Evolutionary conservation across 1,140 invertebrate genomes (phyloP).

Genomic region (Vollenhovia emeryi): DNA sequence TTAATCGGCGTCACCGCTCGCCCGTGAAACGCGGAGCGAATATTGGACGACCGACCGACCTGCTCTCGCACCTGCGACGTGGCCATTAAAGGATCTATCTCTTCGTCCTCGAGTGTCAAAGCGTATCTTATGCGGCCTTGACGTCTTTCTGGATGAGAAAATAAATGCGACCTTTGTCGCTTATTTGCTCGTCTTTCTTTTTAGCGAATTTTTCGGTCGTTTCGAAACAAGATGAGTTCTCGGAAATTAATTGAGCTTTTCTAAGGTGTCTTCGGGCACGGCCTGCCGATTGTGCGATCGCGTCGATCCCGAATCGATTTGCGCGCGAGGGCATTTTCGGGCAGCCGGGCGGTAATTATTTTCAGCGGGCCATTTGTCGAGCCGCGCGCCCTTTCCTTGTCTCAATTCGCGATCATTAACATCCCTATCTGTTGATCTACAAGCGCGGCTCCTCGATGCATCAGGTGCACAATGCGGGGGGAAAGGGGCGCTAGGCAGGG

Average conservation of each 20-base stretch:
- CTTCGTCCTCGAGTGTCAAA: not conserved
- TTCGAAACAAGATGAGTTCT: not conserved
- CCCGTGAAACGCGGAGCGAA: slow-evolving; percentile 36
- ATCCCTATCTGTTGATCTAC: slow-evolving; percentile 78
- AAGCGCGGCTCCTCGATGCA: slow-evolving; percentile 71
- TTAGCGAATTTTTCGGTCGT: not conserved
- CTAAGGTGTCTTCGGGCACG: not conserved
- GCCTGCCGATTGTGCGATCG: not conserved
- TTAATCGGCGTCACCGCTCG: slow-evolving; percentile 30
- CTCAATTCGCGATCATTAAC: slow-evolving; percentile 79
- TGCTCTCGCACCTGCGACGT: slow-evolving; percentile 28
- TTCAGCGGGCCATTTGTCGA: slow-evolving; percentile 68
- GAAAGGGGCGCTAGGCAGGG: not conserved
- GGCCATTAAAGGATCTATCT: not conserved
- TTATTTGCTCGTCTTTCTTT: not conserved
- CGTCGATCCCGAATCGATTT: slow-evolving; percentile 24
- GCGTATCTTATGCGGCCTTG: not conserved
- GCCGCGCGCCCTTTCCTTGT: slow-evolving; percentile 45
- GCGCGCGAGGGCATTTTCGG: slow-evolving; percentile 11
- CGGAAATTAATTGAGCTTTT: not conserved
- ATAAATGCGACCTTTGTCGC: not conserved
- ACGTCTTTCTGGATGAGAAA: not conserved
- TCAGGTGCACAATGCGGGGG: slow-evolving; percentile 78
- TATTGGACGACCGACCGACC: slow-evolving; percentile 17
- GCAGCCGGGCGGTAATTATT: slow-evolving; percentile 59